phyloP scores from a whole-genome alignment of 2,113 vertebrate genomes.

The human region DNA sequence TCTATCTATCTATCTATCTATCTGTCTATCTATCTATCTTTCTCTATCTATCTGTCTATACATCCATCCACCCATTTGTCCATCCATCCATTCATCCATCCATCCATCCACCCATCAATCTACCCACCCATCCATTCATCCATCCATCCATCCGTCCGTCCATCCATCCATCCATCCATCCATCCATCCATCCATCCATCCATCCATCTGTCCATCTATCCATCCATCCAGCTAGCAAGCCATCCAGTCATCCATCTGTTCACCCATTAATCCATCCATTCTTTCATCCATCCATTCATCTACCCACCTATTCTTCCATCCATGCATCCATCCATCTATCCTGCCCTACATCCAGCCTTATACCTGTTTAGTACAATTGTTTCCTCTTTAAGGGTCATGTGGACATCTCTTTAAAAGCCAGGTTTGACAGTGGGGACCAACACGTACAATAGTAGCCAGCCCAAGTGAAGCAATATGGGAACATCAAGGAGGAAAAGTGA shows the following conservation, averaged over 20 bases:
- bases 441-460: fast-evolving
- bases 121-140: background rate
- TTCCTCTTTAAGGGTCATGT: background rate
- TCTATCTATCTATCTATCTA: too few species aligned
- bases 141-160: fast-evolving
- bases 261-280: fast-evolving
- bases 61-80: background rate
- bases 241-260: background rate
- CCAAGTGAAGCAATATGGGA: background rate
- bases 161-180: too few species aligned
- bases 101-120: background rate
- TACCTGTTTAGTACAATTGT: background rate
- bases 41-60: too few species aligned
- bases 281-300: background rate
- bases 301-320: too few species aligned
- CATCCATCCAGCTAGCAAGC: background rate
- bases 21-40: background rate
- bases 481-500: background rate
- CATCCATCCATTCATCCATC: too few species aligned
- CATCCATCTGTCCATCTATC: too few species aligned
- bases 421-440: background rate
- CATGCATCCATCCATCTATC: background rate
- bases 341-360: background rate
- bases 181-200: too few species aligned
- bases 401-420: background rate